Conservation (phyloP, 2,888 invertebrate species). For the Adela reaumurella region DNA sequence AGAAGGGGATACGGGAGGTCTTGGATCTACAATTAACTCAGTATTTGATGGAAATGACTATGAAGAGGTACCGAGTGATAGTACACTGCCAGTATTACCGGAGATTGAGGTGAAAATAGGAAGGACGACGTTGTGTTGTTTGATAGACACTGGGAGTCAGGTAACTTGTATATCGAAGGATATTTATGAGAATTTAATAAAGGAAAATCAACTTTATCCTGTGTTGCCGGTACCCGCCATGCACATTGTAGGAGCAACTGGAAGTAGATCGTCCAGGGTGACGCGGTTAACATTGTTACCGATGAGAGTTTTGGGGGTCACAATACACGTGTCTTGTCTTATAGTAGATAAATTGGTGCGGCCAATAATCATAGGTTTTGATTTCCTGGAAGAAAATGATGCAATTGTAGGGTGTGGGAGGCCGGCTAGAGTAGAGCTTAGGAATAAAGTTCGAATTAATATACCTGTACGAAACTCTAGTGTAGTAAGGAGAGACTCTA, state of each 20-base stretch:
- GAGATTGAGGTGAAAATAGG: background rate
- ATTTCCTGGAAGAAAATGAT: background rate
- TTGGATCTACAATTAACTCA: no score
- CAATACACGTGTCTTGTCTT: no score
- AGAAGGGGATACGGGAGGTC: no score
- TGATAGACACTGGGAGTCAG: constrained; percentile 2
- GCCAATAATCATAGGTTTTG: background rate
- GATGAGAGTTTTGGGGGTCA: no score
- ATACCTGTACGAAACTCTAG: no score
- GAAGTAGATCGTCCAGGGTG: no score
- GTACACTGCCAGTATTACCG: background rate
- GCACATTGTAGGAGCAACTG: no score
- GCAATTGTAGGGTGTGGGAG: no score
- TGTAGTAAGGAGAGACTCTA: no score
- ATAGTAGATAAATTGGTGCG: background rate
- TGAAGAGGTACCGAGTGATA: background rate
- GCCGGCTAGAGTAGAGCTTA: background rate
- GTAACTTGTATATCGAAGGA: background rate
- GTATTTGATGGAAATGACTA: background rate
- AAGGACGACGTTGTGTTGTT: background rate
- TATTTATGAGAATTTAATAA: background rate
- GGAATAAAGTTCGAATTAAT: background rate
- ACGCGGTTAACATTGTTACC: no score
- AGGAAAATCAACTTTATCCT: no score
- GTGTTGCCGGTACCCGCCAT: no score